Conservation (phyloP, 2,797 vertebrate genomes). For the Caiman crocodilus region DNA sequence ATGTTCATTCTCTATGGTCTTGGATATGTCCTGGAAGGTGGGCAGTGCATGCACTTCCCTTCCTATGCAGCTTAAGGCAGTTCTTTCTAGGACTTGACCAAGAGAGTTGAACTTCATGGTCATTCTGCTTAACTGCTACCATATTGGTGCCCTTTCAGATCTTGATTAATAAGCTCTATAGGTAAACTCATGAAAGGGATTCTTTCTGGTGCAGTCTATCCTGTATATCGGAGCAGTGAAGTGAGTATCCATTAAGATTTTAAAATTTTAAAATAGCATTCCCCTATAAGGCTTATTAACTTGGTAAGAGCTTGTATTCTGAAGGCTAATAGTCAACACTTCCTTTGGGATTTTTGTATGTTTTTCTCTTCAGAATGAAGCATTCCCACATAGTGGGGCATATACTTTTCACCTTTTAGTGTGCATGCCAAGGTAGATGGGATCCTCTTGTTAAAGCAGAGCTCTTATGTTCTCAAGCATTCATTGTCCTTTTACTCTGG, state of each 20-base stretch:
- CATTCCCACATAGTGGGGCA: neutral
- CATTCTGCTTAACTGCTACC: slow-evolving; percentile 34
- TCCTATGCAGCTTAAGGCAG: neutral
- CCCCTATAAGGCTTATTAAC: neutral
- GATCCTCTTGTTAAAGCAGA: neutral
- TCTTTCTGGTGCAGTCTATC: neutral
- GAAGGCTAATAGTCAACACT: neutral
- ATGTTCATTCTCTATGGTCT: neutral
- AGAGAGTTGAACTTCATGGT: slow-evolving; percentile 6
- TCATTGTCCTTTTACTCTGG: neutral
- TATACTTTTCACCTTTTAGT: neutral
- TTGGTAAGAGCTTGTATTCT: neutral
- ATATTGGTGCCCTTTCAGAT: slow-evolving; percentile 48
- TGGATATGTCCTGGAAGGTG: neutral
- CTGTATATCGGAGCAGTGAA: slow-evolving; percentile 14
- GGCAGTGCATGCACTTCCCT: neutral
- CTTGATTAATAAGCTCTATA: slow-evolving; percentile 41
- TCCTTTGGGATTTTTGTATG: neutral
- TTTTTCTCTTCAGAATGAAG: neutral
- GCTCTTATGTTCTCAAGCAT: neutral
- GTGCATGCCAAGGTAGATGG: neutral
- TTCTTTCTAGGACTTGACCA: neutral
- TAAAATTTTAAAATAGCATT: slow-evolving; percentile 40
- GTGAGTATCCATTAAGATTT: slow-evolving; percentile 28
- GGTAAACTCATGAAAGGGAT: slow-evolving; percentile 37